A percentile compares a stretch with the other conserved stretches of the same genome.
phyloP scores from a whole-genome alignment of 2,113 vertebrate genomes.

The mouse (Mus musculus) region DNA sequence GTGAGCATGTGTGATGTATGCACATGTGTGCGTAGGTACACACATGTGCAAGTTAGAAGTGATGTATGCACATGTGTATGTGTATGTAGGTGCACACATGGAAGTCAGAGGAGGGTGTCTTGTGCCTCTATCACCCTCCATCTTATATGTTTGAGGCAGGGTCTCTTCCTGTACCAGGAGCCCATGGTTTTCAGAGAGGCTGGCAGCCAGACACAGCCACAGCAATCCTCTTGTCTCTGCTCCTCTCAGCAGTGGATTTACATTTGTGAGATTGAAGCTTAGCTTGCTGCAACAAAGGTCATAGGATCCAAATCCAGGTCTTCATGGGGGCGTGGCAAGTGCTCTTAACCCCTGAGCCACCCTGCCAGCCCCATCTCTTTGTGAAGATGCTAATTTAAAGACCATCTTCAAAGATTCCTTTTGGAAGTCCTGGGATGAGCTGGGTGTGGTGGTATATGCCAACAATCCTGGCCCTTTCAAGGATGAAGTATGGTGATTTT shows the following conservation, averaged over 20 bases:
- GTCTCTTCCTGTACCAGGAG: not conserved
- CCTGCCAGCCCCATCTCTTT: not conserved
- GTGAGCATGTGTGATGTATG: not conserved
- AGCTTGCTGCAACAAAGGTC: not conserved
- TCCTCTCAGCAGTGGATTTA: not conserved
- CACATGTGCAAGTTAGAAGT: not conserved
- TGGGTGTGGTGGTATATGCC: not conserved
- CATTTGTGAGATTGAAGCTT: not conserved
- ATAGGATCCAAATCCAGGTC: not conserved
- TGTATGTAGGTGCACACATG: not conserved
- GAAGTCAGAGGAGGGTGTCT: not conserved
- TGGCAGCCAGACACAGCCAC: not conserved
- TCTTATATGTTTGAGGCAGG: not conserved
- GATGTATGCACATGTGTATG: not conserved
- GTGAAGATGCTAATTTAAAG: not conserved
- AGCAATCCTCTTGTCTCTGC: not conserved
- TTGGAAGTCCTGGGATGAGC: not conserved
- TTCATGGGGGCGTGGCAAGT: not conserved
- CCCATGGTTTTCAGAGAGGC: not conserved
- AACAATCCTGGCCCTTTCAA: not conserved
- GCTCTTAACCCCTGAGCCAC: not conserved
- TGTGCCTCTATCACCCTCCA: not conserved
- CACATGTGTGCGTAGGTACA: not conserved
- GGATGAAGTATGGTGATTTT: not conserved
- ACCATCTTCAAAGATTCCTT: not conserved